Conservation (phyloP, 2,113 vertebrate species). For the Aythya baeri region DNA sequence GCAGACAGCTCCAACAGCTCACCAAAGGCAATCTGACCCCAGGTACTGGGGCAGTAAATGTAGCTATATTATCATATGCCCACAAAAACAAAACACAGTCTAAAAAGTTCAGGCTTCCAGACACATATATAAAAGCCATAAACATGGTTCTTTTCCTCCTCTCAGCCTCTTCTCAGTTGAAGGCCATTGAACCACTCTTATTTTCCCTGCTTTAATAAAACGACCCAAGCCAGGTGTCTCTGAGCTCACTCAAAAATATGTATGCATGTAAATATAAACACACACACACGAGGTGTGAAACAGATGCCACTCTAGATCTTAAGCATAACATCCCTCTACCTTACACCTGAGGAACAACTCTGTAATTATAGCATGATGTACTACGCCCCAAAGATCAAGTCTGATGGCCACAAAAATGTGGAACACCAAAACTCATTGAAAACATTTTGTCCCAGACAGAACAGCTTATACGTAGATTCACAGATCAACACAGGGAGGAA, state of each 20-base stretch:
- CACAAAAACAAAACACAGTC: background rate
- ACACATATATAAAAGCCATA: conserved; percentile 4
- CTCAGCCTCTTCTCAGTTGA: background rate
- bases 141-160: background rate
- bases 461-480: background rate
- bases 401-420: background rate
- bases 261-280: background rate
- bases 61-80: background rate
- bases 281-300: background rate
- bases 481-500: background rate
- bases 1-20: background rate
- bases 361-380: background rate
- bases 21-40: background rate
- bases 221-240: background rate
- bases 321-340: background rate
- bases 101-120: conserved; percentile 10
- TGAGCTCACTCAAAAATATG: background rate
- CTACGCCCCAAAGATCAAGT: background rate
- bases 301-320: background rate
- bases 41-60: background rate
- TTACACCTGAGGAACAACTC: background rate
- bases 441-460: background rate
- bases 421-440: background rate
- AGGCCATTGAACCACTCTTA: conserved; percentile 13
- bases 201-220: conserved; percentile 49